These are phyloP conservation scores for Pseudomyrmex dendroicus DNA, from an alignment of 1,140 invertebrate species.

Conservation along the genomic window DNA sequence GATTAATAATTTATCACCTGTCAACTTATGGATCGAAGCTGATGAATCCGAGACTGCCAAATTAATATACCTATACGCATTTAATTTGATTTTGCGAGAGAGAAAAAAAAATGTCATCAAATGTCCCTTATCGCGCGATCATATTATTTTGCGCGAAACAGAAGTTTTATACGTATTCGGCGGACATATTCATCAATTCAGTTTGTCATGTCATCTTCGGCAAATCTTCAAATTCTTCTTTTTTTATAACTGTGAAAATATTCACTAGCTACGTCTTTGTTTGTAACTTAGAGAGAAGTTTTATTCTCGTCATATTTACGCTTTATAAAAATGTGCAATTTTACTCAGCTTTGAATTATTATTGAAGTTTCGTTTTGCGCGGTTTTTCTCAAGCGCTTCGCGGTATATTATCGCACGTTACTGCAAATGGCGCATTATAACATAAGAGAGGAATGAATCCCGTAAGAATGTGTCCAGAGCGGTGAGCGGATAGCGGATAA, in stretches of 20 bases:
- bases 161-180: not conserved
- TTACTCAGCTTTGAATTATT: slow-evolving; percentile 11
- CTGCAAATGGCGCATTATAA: slow-evolving; percentile 42
- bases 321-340: not conserved
- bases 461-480: slow-evolving; percentile 51
- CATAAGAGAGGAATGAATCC: slow-evolving; percentile 46
- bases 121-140: not conserved
- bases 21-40: slow-evolving; percentile 35
- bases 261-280: not conserved
- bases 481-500: slow-evolving; percentile 65
- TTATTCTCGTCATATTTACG: not conserved
- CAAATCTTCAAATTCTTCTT: not conserved
- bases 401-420: slow-evolving; percentile 1
- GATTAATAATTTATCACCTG: slow-evolving; percentile 75
- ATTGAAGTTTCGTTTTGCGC: not conserved
- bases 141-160: slow-evolving; percentile 1
- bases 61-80: slow-evolving; percentile 44
- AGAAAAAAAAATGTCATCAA: slow-evolving; percentile 25
- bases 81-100: slow-evolving; percentile 28
- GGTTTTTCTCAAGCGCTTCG: not conserved
- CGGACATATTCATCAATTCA: too few relatives aligned
- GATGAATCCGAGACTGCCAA: slow-evolving; percentile 47
- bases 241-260: too few relatives aligned
- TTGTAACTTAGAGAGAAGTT: not conserved
- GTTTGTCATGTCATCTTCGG: too few relatives aligned